These are phyloP conservation scores for Elegia similella DNA, from an alignment of 2,888 invertebrate genomes.

Conservation along the genomic window DNA sequence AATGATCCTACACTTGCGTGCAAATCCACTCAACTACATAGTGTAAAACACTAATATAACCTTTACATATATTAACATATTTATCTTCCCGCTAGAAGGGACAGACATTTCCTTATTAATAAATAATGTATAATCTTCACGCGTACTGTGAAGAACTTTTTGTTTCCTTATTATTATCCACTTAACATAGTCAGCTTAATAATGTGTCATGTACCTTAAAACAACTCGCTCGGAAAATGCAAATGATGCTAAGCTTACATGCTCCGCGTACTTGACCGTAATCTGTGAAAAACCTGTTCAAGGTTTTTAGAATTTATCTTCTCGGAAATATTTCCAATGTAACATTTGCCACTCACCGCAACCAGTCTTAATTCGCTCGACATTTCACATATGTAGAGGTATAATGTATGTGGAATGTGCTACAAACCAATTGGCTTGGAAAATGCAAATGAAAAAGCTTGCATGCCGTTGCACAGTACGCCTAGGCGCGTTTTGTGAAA, in stretches of 20 bases:
- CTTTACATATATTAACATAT: too few species aligned
- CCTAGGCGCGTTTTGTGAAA: conserved; percentile 20
- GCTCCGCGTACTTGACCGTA: conserved; percentile 53
- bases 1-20: background rate
- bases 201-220: too few species aligned
- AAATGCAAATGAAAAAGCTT: conserved; percentile 63
- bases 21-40: too few species aligned
- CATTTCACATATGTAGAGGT: background rate
- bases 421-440: conserved; percentile 30
- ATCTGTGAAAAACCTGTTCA: conserved; percentile 33
- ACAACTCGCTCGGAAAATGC: conserved; percentile 43
- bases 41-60: too few species aligned
- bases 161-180: too few species aligned
- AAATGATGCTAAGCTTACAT: conserved; percentile 67
- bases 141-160: too few species aligned
- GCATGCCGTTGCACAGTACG: conserved; percentile 20
- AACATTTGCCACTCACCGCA: background rate
- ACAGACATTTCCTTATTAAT: too few species aligned
- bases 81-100: too few species aligned
- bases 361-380: background rate
- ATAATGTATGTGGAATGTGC: background rate
- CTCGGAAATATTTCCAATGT: background rate
- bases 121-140: too few species aligned
- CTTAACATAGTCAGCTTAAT: background rate
- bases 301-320: conserved; percentile 16